Evolutionary conservation across 2,888 invertebrate genomes (phyloP), one percentile per base, ranked within the genome.

Genomic region (Luperina nickerlii): DNA sequence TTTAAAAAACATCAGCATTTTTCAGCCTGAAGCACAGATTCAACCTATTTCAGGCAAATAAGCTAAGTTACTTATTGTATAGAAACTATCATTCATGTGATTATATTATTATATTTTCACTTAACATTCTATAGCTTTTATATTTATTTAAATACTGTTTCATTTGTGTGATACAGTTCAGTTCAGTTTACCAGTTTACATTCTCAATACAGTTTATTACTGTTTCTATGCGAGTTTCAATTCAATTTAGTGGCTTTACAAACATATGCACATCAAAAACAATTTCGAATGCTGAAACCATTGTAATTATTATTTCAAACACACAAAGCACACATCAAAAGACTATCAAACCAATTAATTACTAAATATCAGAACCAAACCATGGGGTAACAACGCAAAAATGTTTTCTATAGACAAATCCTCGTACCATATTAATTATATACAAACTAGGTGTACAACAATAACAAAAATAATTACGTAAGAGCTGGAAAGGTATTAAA

Each of bases 381-480:
- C 66, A 68, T 48, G 54, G 70, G 70, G 76, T 73, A 79, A 69
- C 86, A 84, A 76, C 70, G 11, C 38, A 76, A 67, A 75, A 76
- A 76, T 81, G 72, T 78, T 84, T 81, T 78, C 54, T 65, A 65
- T 65, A 20, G 80, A 69, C 54, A 65, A 66, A 68, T 70, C 82
- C 70, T 70, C 54, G 27, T 5, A 51, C 51, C 66, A 80, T 75
- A 85, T 87, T 88, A 89, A 87, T 87, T 83, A 77, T 77, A 86
- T 69, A 83, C 81, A 86, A 86, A 85, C 85, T 83, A 85, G 86
- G 72, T 69, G 66, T 78, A 82, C 74, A 74, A 80, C 76, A 76
- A 81, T 78, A 87, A 84, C 82, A 60, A 88, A 89, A 89, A 89
- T 89, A 87, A 89, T 86, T 80, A 88, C 80, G 84, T 87, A 87